Evolutionary conservation across 2,888 invertebrate genomes (phyloP).

Genomic region (Zootermopsis nevadensis): DNA sequence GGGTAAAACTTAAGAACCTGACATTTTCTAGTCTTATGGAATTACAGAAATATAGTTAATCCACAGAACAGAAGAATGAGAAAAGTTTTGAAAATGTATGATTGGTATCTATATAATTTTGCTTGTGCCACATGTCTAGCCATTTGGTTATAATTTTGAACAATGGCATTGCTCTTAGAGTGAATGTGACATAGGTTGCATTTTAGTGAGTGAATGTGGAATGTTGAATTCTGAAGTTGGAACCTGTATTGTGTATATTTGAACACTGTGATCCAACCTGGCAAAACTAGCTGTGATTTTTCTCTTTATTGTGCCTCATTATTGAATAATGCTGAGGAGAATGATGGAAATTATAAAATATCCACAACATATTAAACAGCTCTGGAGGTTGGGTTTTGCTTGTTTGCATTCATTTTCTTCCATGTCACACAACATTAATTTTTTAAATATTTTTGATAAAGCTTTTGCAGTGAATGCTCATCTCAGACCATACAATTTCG

Average conservation of each 20-base stretch:
- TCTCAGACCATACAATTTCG: not conserved
- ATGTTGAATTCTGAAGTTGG: conserved; percentile 36
- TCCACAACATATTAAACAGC: conserved; percentile 25
- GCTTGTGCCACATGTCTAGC: conserved; percentile 17
- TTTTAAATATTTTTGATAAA: not conserved
- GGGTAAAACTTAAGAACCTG: not conserved
- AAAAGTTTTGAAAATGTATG: not conserved
- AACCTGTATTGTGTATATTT: conserved; percentile 42
- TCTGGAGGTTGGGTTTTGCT: not conserved
- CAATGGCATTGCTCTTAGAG: conserved; percentile 48
- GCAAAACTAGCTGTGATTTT: conserved; percentile 47
- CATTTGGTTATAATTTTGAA: conserved; percentile 28
- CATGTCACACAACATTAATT: not conserved
- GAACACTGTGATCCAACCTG: conserved; percentile 35
- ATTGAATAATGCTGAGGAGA: conserved; percentile 35
- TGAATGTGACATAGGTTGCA: conserved; percentile 8
- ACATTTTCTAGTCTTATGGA: not conserved
- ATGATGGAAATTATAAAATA: conserved; percentile 22
- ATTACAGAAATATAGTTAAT: not conserved
- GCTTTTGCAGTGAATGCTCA: not conserved
- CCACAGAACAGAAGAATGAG: too few species aligned
- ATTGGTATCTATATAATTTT: not conserved
- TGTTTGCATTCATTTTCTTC: not conserved
- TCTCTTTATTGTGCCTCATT: conserved; percentile 46
- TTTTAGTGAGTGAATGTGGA: not conserved